These are phyloP conservation scores for Philotrypesis tridentata DNA, from an alignment of 1,140 invertebrate species.

Conservation along the genomic window DNA sequence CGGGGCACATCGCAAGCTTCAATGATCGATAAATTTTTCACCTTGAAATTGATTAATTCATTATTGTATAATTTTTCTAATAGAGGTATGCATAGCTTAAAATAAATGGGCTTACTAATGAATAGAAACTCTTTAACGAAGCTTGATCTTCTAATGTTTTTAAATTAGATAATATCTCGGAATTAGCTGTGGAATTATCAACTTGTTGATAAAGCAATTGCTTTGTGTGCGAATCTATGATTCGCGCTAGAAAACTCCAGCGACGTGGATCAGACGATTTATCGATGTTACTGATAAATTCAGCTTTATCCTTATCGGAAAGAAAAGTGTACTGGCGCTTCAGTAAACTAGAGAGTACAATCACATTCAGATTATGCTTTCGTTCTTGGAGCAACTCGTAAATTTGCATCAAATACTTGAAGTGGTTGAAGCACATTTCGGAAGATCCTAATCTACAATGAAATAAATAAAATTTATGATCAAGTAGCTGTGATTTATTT, in stretches of 20 bases:
- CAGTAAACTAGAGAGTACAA: conserved; percentile 61
- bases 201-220: conserved; percentile 4
- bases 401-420: conserved; percentile 61
- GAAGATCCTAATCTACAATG: conserved; percentile 57
- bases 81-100: background rate
- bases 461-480: conserved; percentile 41
- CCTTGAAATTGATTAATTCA: background rate
- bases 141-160: conserved; percentile 37
- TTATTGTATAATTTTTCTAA: background rate
- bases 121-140: conserved; percentile 31
- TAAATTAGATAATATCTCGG: conserved; percentile 21
- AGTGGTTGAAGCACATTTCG: conserved; percentile 59
- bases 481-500: too few relatives aligned
- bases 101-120: background rate
- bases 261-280: conserved; percentile 43
- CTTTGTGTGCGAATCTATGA: conserved; percentile 12
- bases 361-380: conserved; percentile 54
- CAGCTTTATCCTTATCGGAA: conserved; percentile 55
- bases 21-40: conserved; percentile 22
- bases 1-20: conserved; percentile 42
- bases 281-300: conserved; percentile 54
- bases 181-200: conserved; percentile 26
- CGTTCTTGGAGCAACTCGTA: conserved; percentile 57
- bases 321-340: conserved; percentile 60
- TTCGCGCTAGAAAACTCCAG: background rate